A percentile compares a stretch with the other conserved stretches of the same genome.
Conservation (phyloP, 2,888 invertebrate species). For the Sinopyrophorus schimmeli region DNA sequence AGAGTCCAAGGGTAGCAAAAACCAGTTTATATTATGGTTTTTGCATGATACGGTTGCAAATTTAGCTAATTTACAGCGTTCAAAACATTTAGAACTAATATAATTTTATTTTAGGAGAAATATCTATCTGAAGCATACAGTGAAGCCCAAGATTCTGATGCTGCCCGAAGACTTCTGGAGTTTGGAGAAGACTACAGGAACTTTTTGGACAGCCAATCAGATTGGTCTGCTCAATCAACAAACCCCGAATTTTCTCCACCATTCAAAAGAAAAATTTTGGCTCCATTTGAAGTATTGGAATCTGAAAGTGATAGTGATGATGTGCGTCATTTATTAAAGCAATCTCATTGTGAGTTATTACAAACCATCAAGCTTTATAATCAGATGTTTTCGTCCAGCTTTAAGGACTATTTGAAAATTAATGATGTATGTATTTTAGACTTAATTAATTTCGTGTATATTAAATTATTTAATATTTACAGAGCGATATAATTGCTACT, state of each 20-base stretch:
- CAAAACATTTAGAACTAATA: too few relatives aligned
- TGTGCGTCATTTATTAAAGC: slow-evolving; percentile 48
- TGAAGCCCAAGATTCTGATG: slow-evolving; percentile 83
- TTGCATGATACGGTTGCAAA: too few relatives aligned
- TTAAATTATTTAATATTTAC: too few relatives aligned
- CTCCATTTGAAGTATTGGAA: slow-evolving; percentile 42
- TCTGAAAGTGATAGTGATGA: slow-evolving; percentile 52
- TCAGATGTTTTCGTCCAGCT: slow-evolving; percentile 46
- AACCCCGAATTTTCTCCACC: slow-evolving; percentile 58
- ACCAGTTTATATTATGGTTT: too few relatives aligned
- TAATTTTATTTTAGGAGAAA: slow-evolving; percentile 72
- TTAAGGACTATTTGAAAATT: slow-evolving; percentile 47
- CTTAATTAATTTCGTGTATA: too few relatives aligned
- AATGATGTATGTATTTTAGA: slow-evolving; percentile 50
- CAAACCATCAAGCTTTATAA: slow-evolving; percentile 50
- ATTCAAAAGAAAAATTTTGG: slow-evolving; percentile 46
- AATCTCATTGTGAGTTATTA: slow-evolving; percentile 49
- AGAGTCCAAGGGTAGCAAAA: too few relatives aligned
- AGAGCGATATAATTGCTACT: slow-evolving; percentile 84
- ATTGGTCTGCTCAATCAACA: slow-evolving; percentile 80
- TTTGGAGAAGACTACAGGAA: slow-evolving; percentile 91
- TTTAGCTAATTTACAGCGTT: too few relatives aligned
- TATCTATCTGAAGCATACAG: slow-evolving; percentile 91
- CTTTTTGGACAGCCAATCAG: slow-evolving; percentile 87
- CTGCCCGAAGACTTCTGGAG: slow-evolving; percentile 78